These are phyloP conservation scores for Apostichopus californicus DNA, from an alignment of 35 echinoderm and acorn worm species.

Conservation along the genomic window DNA sequence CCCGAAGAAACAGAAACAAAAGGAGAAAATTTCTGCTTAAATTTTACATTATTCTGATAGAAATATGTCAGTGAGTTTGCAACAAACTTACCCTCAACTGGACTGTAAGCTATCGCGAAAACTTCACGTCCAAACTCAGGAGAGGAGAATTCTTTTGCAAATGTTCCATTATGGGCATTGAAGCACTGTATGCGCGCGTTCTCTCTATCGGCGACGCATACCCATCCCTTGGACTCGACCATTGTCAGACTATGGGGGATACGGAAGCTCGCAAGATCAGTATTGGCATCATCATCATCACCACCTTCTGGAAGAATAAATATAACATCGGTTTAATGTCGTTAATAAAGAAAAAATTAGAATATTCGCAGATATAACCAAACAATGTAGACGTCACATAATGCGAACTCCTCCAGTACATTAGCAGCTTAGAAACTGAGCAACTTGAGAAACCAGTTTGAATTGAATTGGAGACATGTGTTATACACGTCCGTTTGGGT, in stretches of 20 bases:
- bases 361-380: not conserved
- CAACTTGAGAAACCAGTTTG: no score
- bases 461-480: no score
- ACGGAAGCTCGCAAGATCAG: slow-evolving; percentile 45
- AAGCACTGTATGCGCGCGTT: slow-evolving; percentile 96
- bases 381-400: no score
- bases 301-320: not conserved
- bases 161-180: slow-evolving; percentile 58
- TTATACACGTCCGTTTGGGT: no score
- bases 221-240: slow-evolving; percentile 64
- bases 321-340: not conserved
- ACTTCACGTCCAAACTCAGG: slow-evolving; percentile 75
- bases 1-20: no score
- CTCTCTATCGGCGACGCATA: slow-evolving; percentile 94
- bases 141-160: slow-evolving; percentile 57
- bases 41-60: no score
- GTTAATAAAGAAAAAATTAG: not conserved
- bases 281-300: slow-evolving; percentile 1
- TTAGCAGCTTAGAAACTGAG: no score
- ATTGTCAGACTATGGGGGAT: slow-evolving; percentile 95
- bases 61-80: no score
- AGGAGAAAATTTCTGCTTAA: no score
- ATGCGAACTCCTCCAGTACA: no score
- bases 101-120: slow-evolving; percentile 86
- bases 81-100: slow-evolving; percentile 51